A percentile compares a stretch with the other conserved stretches of the same genome.
Evolutionary conservation across 2,888 invertebrate genomes (phyloP).

Genomic region (Rapana venosa): DNA sequence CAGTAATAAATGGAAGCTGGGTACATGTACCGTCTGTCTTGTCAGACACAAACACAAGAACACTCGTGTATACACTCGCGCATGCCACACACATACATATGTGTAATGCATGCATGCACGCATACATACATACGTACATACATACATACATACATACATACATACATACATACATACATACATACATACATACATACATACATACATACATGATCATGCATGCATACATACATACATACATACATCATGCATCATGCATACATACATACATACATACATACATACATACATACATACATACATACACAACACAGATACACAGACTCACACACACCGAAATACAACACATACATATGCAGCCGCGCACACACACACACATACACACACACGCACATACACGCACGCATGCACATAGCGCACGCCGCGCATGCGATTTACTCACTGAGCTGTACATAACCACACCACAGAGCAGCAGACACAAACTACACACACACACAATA

Average conservation of each 20-base stretch:
- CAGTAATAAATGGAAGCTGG: too few species aligned
- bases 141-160: not conserved
- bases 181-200: not conserved
- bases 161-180: not conserved
- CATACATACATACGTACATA: not conserved
- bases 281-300: not conserved
- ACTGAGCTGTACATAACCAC: too few species aligned
- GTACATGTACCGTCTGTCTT: not conserved
- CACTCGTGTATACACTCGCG: not conserved
- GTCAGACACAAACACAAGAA: not conserved
- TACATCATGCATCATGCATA: too few species aligned
- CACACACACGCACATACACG: not conserved
- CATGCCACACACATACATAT: not conserved
- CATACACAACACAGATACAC: not conserved
- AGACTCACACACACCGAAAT: conserved; percentile 18
- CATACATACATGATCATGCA: not conserved
- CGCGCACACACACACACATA: conserved; percentile 5
- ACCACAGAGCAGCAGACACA: too few species aligned
- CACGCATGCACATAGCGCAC: too few species aligned
- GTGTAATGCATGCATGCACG: not conserved
- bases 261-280: not conserved
- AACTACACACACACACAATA: too few species aligned
- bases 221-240: not conserved
- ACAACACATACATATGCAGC: conserved; percentile 13
- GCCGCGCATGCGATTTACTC: too few species aligned